Base-by-base conservation (phyloP, 2,797 vertebrate species). In the Eurystomus glaucurus region DNA sequence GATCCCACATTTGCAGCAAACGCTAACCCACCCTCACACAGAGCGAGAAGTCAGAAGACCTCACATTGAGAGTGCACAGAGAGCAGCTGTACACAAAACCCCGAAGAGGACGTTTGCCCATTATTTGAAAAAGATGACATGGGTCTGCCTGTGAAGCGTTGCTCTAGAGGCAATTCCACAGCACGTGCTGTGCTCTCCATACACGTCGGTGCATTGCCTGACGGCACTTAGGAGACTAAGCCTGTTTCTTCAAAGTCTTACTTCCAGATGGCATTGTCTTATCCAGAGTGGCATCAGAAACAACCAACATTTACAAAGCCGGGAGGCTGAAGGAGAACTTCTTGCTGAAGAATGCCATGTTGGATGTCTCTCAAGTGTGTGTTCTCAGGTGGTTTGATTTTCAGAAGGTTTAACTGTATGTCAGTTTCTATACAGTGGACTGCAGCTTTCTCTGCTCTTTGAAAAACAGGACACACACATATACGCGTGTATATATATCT, bases 401-500 rank as follows among this genome's bases (percentile, higher is more conserved):
- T 75, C 60, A 78, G 28, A 48, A 37, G 6, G 46, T 68, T 43
- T 39, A 22, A 50, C 35, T 23, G 10, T 33, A 10, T 14, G 35
- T 21, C 52, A 57, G 45, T 41, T 58, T 85, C 61, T 48, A 5
- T 17, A 10, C 12, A 48, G 25, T 39, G 14, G 7, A 35, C 35
- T 65, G 46, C 25, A 21, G 17, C 9, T 15, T 14, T 11, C 57
- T 29, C 39, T 62, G 62, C 39, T 85, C 39, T 60, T 54, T 60
- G 58, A 72, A 76, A 80, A 85, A 19, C 25, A 77, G 22, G 26
- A 58, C 10, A 18, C 3, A n/a, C 9, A 43, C 5, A 18, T 3
- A 16, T 33, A 1, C 50, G 0, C 31, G 0, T 23, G 5, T 55
- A 9, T 55, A 6, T 51, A 3, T 10, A 2, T 51, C 11, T 88